Percentiles rank a stretch among this genome's conserved stretches.
These are phyloP conservation scores for Ptychadena robeensis DNA, from an alignment of 2,797 vertebrate genomes.

Conservation along the genomic window DNA sequence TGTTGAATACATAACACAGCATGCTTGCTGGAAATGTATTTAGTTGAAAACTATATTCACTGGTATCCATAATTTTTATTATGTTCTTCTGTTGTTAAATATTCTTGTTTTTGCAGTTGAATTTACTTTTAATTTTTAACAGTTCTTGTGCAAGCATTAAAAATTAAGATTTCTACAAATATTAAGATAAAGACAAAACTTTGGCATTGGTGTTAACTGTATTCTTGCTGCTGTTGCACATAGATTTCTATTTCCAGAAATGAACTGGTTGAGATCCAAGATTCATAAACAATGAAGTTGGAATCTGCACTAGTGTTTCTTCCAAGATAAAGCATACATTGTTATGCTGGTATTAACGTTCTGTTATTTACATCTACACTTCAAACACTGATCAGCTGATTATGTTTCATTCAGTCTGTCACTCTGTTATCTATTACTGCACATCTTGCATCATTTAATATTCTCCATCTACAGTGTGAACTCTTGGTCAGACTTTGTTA, in stretches of 20 bases:
- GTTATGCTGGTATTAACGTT: no score
- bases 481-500: no score
- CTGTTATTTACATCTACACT: neutral
- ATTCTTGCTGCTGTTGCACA: conserved; percentile 18
- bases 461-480: neutral
- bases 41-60: neutral
- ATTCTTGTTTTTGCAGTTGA: no score
- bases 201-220: neutral
- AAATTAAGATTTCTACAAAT: neutral
- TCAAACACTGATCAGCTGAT: neutral
- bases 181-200: conserved; percentile 7
- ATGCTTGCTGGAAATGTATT: neutral
- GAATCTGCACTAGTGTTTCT: conserved; percentile 1
- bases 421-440: neutral
- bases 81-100: neutral
- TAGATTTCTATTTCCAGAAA: conserved; percentile 19
- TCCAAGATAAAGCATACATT: neutral
- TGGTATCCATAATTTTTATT: neutral
- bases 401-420: neutral
- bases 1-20: neutral
- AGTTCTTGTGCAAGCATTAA: neutral
- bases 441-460: neutral
- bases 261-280: conserved; percentile 18
- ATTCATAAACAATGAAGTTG: conserved; percentile 30
- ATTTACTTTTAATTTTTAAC: neutral